A percentile compares a stretch with the other conserved stretches of the same genome.
Conservation (phyloP, 2,113 vertebrate genomes). For the Neogobius melanostomus region DNA sequence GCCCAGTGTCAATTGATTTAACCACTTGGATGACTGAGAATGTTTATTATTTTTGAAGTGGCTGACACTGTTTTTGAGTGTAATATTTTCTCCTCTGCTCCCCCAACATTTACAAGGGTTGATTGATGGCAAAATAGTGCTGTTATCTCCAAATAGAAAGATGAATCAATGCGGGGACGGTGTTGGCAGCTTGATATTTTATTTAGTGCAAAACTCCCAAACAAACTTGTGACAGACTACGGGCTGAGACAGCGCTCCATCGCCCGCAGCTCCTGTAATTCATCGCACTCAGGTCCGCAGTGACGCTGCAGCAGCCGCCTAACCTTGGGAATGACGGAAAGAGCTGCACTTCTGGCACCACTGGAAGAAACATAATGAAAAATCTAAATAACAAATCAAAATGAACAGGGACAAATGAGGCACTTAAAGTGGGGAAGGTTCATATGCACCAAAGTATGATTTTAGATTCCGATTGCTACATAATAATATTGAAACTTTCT, state of each 20-base stretch:
- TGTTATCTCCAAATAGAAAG: neutral
- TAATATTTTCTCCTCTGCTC: neutral
- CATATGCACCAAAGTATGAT: too few relatives aligned
- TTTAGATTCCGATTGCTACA: too few relatives aligned
- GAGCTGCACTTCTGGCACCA: slow-evolving; percentile 67
- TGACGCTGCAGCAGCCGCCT: slow-evolving; percentile 80
- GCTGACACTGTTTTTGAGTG: neutral
- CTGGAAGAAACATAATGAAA: slow-evolving; percentile 29
- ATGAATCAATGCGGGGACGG: neutral
- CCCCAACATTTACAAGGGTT: neutral
- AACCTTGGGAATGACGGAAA: slow-evolving; percentile 79
- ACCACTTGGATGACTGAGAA: too few relatives aligned
- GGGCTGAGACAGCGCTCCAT: slow-evolving; percentile 85
- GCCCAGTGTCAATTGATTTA: too few relatives aligned
- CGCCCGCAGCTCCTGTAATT: slow-evolving; percentile 83
- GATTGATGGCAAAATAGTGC: slow-evolving; percentile 7
- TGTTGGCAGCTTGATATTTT: slow-evolving; percentile 8
- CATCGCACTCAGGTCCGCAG: slow-evolving; percentile 73
- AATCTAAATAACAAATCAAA: slow-evolving; percentile 11
- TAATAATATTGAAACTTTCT: too few relatives aligned
- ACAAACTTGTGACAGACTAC: slow-evolving; percentile 14
- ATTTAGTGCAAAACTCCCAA: slow-evolving; percentile 8
- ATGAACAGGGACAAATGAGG: neutral
- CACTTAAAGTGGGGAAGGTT: too few relatives aligned
- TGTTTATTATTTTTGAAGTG: neutral